phyloP scores from a whole-genome alignment of 2,888 invertebrate genomes.

The Eilema depressum region DNA sequence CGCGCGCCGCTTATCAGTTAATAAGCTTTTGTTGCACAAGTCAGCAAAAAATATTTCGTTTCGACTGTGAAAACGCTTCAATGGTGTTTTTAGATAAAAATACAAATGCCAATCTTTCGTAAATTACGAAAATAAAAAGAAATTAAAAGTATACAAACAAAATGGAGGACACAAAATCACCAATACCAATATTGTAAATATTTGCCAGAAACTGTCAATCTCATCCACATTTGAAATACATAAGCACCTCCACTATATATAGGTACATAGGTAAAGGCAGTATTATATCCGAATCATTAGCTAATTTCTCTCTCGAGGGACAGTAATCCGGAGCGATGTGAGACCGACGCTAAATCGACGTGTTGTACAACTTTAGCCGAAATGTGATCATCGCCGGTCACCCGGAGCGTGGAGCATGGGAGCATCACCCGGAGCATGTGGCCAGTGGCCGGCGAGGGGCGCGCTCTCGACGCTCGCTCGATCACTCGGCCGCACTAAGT shows the following conservation, averaged over 20 bases:
- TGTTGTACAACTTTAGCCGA: background rate
- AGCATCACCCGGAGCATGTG: too few relatives aligned
- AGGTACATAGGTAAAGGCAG: too few relatives aligned
- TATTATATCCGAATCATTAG: too few relatives aligned
- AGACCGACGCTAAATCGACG: background rate
- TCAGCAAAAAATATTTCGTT: background rate
- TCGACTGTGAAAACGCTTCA: background rate
- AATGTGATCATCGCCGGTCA: conserved; percentile 5
- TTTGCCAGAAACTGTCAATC: too few relatives aligned
- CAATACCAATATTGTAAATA: too few relatives aligned
- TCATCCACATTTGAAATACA: too few relatives aligned
- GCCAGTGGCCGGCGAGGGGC: background rate
- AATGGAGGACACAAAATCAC: too few relatives aligned
- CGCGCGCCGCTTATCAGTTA: background rate
- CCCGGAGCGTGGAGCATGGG: too few relatives aligned
- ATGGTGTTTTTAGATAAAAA: background rate
- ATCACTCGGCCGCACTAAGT: conserved; percentile 12
- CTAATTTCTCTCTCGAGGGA: background rate
- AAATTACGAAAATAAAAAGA: too few relatives aligned
- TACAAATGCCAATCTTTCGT: too few relatives aligned
- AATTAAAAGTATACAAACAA: too few relatives aligned
- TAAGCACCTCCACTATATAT: too few relatives aligned
- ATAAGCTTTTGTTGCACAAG: background rate
- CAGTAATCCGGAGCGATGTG: background rate
- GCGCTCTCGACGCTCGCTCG: background rate